Percentiles rank a stretch among this genome's conserved stretches.
These are phyloP conservation scores for Pangasius sanitwongsei DNA, from an alignment of 2,797 vertebrate genomes.

Conservation along the genomic window DNA sequence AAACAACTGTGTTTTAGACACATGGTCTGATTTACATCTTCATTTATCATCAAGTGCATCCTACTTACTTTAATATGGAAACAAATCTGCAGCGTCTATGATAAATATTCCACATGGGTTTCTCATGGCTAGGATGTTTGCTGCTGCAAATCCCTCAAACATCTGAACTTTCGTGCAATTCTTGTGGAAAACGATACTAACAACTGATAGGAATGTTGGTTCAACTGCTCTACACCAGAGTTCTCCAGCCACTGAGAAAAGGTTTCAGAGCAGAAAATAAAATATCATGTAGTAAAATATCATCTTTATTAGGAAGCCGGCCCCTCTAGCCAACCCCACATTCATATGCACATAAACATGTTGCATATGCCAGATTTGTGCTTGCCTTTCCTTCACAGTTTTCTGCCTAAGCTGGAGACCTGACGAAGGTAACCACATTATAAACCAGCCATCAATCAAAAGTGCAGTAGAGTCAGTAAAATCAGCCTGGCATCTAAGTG, in stretches of 20 bases:
- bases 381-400: not conserved
- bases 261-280: conserved; percentile 16
- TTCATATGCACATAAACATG: not conserved
- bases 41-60: conserved; percentile 12
- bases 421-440: conserved; percentile 14
- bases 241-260: not conserved
- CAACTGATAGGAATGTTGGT: not conserved
- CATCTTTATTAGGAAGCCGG: not conserved
- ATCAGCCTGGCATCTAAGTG: conserved; percentile 34
- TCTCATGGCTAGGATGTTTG: not conserved
- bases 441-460: conserved; percentile 39
- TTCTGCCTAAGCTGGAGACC: not conserved
- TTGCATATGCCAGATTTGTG: not conserved
- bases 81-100: not conserved
- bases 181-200: not conserved
- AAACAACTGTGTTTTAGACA: conserved; percentile 10
- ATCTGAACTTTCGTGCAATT: not conserved
- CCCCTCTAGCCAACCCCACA: too few relatives aligned
- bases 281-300: not conserved
- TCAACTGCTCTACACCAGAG: not conserved
- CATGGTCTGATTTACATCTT: conserved; percentile 9
- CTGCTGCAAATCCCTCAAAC: conserved; percentile 21
- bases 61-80: not conserved
- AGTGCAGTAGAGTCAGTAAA: conserved; percentile 24
- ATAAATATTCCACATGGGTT: not conserved